Base-by-base conservation (phyloP, 2,888 invertebrate species). In the Andrena bucephala region DNA sequence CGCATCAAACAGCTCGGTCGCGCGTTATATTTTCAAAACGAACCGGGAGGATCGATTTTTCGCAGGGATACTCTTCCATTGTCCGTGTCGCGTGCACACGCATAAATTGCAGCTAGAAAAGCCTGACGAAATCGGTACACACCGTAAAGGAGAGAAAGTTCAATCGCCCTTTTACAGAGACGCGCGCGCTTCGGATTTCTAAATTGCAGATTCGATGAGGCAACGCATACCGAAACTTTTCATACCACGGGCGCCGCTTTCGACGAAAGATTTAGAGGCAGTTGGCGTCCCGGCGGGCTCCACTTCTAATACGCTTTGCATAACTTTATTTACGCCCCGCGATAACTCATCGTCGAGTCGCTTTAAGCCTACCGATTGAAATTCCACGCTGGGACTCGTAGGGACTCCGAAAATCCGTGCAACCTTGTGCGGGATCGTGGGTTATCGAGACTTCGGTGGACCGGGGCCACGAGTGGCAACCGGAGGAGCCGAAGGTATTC, bases 71-170 rank as follows among this genome's bases (percentile, higher is more conserved):
- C 66, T 68, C 60, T 65, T 78, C 67, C 70, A 59, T 70, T 42
- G 54, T 72, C 62, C 29, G 2, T 36, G 48, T 10, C 48, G 67
- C 20, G 20, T 27, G 13, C 33, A 36, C 67, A 36, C 71, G 68
- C 75, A 69, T 65, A 68, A 71, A 75, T 76, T 62, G n/a, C 75
- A 2, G 24, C 13, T 69, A 66, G 72, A 57, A 76, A 79, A 76
- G 42, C 57, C 75, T 59, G 78, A 72, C 33, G 84, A 83, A 76
- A 83, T 72, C 78, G 68, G 62, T 57, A 52, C 70, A 48, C 57
- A 27, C 83, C 74, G 83, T 74, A 83, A 84, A 84, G 79, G 84
- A 84, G 83, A 83, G 84, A 84, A 84, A 84, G 83, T 79, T 69
- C 72, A 29, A 72, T 78, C 69, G 72, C 68, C 73, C 75, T 71